A percentile compares a stretch with the other conserved stretches of the same genome.
These are phyloP conservation scores for Charanyca ferruginea DNA, from an alignment of 2,888 invertebrate genomes.

Conservation along the genomic window DNA sequence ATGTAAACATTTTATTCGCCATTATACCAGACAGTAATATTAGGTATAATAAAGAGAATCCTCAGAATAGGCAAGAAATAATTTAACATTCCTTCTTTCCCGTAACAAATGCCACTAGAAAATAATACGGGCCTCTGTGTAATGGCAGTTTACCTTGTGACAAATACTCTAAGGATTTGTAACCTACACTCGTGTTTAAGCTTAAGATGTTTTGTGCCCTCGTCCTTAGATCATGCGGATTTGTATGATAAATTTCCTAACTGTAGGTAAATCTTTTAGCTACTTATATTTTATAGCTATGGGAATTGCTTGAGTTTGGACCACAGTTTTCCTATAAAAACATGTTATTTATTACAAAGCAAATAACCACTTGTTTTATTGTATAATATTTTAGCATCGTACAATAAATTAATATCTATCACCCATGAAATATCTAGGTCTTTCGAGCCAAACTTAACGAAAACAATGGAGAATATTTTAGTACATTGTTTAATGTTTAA, in stretches of 20 bases:
- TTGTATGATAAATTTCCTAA: slow-evolving; percentile 58
- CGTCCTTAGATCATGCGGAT: slow-evolving; percentile 45
- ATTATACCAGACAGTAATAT: slow-evolving; percentile 37
- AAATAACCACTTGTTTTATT: slow-evolving; percentile 18
- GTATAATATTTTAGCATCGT: neutral
- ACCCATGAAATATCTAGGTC: neutral
- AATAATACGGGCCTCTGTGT: slow-evolving; percentile 60
- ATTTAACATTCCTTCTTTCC: slow-evolving; percentile 57
- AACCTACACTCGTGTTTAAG: slow-evolving; percentile 48
- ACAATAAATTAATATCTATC: slow-evolving; percentile 10
- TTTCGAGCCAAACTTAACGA: slow-evolving; percentile 8
- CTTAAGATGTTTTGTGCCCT: slow-evolving; percentile 45
- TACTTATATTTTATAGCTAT: slow-evolving; percentile 28
- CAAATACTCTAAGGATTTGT: slow-evolving; percentile 67
- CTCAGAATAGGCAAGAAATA: slow-evolving; percentile 46
- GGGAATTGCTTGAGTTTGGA: neutral
- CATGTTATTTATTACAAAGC: slow-evolving; percentile 2
- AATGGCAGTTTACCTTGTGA: slow-evolving; percentile 67
- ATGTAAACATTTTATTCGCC: slow-evolving; percentile 38
- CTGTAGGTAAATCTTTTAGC: slow-evolving; percentile 21
- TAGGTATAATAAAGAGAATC: slow-evolving; percentile 37
- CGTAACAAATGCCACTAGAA: slow-evolving; percentile 67
- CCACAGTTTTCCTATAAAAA: neutral
- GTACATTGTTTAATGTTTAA: neutral
- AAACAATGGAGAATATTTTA: neutral